Conservation (phyloP, 1,140 invertebrate genomes). For the Drosophila paulistorum region DNA sequence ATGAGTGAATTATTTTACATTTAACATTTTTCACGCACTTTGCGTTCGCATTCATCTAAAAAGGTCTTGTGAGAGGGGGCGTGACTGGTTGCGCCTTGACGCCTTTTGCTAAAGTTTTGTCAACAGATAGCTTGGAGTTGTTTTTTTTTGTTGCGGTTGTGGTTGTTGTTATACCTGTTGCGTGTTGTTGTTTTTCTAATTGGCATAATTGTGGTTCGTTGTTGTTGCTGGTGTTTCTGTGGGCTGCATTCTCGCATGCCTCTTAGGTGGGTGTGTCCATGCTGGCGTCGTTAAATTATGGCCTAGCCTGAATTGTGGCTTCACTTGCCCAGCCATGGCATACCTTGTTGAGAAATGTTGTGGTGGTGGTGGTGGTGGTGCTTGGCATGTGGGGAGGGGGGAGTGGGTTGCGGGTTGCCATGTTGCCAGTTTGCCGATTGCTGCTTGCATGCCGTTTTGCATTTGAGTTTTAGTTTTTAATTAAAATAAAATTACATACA, state of each 20-base stretch:
- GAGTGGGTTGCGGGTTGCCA: too few relatives aligned
- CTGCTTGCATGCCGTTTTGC: constrained; percentile 42
- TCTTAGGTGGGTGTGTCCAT: constrained; percentile 56
- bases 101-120: constrained; percentile 65
- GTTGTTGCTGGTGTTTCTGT: constrained; percentile 2
- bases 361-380: not conserved
- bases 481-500: constrained; percentile 68
- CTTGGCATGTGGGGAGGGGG: not conserved
- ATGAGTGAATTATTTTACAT: constrained; percentile 42
- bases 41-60: constrained; percentile 23
- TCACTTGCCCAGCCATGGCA: constrained; percentile 32
- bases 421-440: constrained; percentile 17
- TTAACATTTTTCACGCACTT: constrained; percentile 70
- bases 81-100: constrained; percentile 64
- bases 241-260: constrained; percentile 72
- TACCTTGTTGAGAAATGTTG: constrained; percentile 14
- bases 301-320: constrained; percentile 51
- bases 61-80: constrained; percentile 2
- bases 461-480: constrained; percentile 48
- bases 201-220: constrained; percentile 83
- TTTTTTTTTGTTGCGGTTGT: constrained; percentile 23
- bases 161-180: constrained; percentile 59
- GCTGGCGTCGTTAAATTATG: constrained; percentile 60
- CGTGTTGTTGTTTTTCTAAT: constrained; percentile 76
- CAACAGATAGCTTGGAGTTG: constrained; percentile 47